Evolutionary conservation across 64 coral and sea anemone species (phyloP).

Genomic region (Montipora cactus): DNA sequence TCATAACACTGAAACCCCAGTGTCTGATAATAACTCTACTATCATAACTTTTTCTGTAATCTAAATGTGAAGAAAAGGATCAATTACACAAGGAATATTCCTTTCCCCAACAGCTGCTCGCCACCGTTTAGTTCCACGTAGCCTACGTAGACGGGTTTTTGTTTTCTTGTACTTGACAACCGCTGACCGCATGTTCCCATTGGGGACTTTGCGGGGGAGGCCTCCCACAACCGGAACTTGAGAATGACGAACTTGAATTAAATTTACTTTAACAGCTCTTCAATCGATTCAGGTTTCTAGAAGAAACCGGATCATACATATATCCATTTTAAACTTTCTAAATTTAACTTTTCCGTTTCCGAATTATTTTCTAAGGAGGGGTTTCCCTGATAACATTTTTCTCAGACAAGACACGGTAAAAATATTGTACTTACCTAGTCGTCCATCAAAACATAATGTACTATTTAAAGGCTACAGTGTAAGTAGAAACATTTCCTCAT

Average conservation of each 20-base stretch:
- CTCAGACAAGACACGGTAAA: too few relatives aligned
- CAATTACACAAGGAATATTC: constrained; percentile 8
- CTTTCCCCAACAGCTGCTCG: constrained; percentile 13
- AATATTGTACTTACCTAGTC: too few relatives aligned
- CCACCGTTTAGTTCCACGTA: constrained; percentile 52
- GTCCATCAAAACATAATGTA: background rate
- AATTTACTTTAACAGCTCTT: background rate
- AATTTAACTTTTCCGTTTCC: background rate
- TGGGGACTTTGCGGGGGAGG: background rate
- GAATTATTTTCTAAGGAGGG: background rate
- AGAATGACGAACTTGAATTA: too few relatives aligned
- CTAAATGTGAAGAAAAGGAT: background rate
- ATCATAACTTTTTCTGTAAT: background rate
- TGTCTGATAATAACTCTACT: background rate
- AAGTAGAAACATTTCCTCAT: background rate
- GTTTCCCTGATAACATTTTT: background rate
- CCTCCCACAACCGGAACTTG: background rate
- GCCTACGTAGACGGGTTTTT: constrained; percentile 61
- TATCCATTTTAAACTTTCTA: background rate
- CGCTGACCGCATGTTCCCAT: constrained; percentile 1
- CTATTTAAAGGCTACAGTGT: background rate
- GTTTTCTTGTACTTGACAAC: constrained; percentile 17
- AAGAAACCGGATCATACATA: background rate
- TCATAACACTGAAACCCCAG: constrained; percentile 7
- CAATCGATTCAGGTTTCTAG: background rate